phyloP scores from a whole-genome alignment of 2,888 invertebrate species.

The Netelia inedita region DNA sequence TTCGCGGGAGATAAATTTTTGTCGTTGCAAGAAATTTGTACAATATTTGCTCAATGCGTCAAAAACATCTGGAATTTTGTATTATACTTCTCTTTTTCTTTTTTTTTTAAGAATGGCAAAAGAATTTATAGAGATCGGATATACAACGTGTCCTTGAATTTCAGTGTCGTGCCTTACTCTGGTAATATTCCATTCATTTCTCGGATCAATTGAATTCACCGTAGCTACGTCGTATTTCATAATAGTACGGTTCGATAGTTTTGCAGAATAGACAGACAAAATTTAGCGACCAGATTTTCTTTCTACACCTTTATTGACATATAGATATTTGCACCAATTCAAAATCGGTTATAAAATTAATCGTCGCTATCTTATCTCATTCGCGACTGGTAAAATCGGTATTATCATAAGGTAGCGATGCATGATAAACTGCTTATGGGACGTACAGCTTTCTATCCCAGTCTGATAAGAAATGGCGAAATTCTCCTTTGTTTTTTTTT shows the following conservation, averaged over 20 bases:
- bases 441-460: neutral
- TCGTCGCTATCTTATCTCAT: constrained; percentile 35
- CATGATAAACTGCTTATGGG: constrained; percentile 7
- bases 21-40: constrained; percentile 8
- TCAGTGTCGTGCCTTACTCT: neutral
- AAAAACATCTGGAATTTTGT: neutral
- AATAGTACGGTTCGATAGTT: neutral
- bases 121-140: constrained; percentile 6
- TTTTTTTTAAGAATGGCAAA: neutral
- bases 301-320: constrained; percentile 6
- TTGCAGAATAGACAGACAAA: neutral
- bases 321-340: neutral
- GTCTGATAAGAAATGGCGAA: neutral
- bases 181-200: neutral
- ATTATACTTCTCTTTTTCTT: neutral
- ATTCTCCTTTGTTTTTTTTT: neutral
- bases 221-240: constrained; percentile 17
- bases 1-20: neutral
- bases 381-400: neutral
- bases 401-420: neutral
- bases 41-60: constrained; percentile 18
- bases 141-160: constrained; percentile 39
- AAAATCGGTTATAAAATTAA: neutral
- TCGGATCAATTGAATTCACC: constrained; percentile 40
- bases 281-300: constrained; percentile 10